Base-by-base conservation (phyloP, 2,113 vertebrate genomes). In the Myotis davidii region DNA sequence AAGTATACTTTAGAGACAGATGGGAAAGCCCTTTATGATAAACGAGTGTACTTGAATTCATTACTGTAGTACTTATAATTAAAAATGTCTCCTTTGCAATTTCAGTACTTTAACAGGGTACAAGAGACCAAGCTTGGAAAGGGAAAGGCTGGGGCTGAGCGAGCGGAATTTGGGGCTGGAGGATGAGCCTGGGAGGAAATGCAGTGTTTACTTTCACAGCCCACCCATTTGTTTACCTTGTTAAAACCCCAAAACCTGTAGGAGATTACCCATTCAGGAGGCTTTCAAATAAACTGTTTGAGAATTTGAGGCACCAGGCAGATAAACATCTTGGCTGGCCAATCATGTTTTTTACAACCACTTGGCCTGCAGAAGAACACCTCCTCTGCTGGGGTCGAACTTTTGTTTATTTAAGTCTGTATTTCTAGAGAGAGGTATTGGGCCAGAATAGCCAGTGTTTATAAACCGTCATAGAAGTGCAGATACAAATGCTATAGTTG, bases 1-100 rank as follows among this genome's bases (percentile, higher is more conserved):
- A 97, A 98, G 98, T 98, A 97, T 98, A 97, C 98, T 98, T 98
- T 98, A 98, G 98, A 99, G 97, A 98, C 98, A 98, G 98, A 98
- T 98, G 97, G 98, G 97, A 97, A 98, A 98, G 97, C 97, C 98
- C 97, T 98, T 98, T 98, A 98, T 98, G 98, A 98, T 98, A 98
- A 98, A 98, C 95, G 97, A 98, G 98, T 98, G 97, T 98, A 98
- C 98, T 99, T 98, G 98, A 98, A 98, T 98, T 98, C 98, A 97
- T 99, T 98, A 98, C 97, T 97, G 95, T 91, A 97, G 97, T 98
- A 97, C 98, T 99, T 98, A 94, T 97, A 98, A 98, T 98, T 98
- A 98, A 98, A 98, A 97, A 97, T 96, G 98, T 97, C 97, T 98
- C 97, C 97, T 98, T 98, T 96, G 97, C 97, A 98, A 98, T 97